These are phyloP conservation scores for Atrichornis clamosus DNA, from an alignment of 2,113 vertebrate species.

Conservation along the genomic window DNA sequence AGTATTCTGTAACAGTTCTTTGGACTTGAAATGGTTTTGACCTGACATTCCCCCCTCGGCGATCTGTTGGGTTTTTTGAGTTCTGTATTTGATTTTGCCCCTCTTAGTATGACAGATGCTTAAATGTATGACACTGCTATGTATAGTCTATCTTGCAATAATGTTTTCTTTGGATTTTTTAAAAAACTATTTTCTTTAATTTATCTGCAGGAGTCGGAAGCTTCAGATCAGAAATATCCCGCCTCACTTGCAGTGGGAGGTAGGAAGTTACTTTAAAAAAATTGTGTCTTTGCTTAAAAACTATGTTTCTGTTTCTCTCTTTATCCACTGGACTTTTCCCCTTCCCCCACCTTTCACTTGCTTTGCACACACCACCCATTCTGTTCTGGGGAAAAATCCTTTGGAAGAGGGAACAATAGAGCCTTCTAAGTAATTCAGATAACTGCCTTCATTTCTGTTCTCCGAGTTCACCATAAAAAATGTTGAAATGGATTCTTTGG, in stretches of 20 bases:
- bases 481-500: conserved; percentile 54
- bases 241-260: conserved; percentile 95
- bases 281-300: conserved; percentile 5
- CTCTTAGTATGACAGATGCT: neutral
- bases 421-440: conserved; percentile 65
- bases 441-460: conserved; percentile 55
- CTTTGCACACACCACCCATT: conserved; percentile 44
- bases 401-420: conserved; percentile 61
- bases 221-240: conserved; percentile 95
- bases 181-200: conserved; percentile 27
- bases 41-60: neutral
- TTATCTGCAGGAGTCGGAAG: conserved; percentile 86
- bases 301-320: conserved; percentile 31
- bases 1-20: conserved; percentile 34
- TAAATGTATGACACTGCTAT: neutral
- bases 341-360: conserved; percentile 51
- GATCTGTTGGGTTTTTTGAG: neutral
- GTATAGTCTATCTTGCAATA: conserved; percentile 17
- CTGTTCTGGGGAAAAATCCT: conserved; percentile 55
- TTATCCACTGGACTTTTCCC: conserved; percentile 9
- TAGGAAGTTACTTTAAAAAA: conserved; percentile 70
- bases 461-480: conserved; percentile 56
- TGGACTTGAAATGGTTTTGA: conserved; percentile 29
- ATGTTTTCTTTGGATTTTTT: neutral
- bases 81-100: neutral